Base-by-base conservation (phyloP, 2,888 invertebrate genomes). In the Apodemia mormo region DNA sequence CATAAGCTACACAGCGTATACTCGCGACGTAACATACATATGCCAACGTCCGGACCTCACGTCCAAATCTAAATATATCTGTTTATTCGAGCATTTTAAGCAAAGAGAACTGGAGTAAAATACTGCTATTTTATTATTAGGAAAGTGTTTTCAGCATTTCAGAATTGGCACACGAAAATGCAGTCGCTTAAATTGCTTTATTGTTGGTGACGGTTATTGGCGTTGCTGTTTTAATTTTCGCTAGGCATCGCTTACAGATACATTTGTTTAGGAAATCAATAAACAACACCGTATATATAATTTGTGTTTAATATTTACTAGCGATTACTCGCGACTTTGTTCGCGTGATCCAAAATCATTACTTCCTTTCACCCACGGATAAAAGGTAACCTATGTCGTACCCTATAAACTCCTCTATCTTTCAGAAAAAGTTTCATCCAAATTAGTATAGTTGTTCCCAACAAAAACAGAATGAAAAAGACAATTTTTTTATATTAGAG, bases 61-160 rank as follows among this genome's bases (percentile, higher is more conserved):
- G 33, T 61, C 29, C 56, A 61, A 61, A 61, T 61, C 61, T 33
- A 61, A 61, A 61, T 33, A 30, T 61, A 61, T 61, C 61, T 61
- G 61, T 61, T 61, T 61, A 61, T 61, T 61, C 61, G 61, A 61
- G 61, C 61, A 61, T 33, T 61, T 61, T 61, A 61, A 61, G 61
- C 61, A 61, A 33, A 30, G 33, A 61, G 33, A 30, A 33, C 33
- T 33, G 33, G 33, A 61, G 33, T 61, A 61, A 61, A 61, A 61
- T 61, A 61, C 30, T 14, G 33, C 33, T 61, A 33, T 61, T 61
- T 61, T 61, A 61, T 61, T 61, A 61, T 33, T 61, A 61, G 61
- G 14, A 33, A 61, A 61, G 61, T 61, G 61, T 61, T 61, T 61
- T 61, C 61, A 61, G 61, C 61, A 29, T 61, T 61, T 61, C 33